Percentiles rank a stretch among this genome's conserved stretches.
These are phyloP conservation scores for Pelobates fuscus DNA, from an alignment of 2,113 vertebrate genomes.

Conservation along the genomic window DNA sequence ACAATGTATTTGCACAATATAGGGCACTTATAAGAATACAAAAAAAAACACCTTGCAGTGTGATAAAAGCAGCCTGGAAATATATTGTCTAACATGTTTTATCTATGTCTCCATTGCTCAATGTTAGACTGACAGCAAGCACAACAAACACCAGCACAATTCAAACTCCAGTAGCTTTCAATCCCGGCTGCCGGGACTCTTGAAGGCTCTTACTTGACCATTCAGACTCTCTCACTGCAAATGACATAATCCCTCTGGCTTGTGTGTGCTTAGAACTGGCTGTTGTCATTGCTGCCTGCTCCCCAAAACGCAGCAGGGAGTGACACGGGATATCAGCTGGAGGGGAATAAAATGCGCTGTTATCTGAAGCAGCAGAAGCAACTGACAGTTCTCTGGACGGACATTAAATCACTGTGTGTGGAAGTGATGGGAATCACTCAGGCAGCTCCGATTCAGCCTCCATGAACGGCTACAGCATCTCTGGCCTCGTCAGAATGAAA, in stretches of 20 bases:
- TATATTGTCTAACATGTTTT: not conserved
- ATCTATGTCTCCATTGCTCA: not conserved
- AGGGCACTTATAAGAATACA: not conserved
- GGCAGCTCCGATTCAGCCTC: conserved; percentile 42
- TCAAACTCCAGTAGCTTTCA: not conserved
- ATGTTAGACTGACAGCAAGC: not conserved
- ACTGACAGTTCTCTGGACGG: conserved; percentile 31
- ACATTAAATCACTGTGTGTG: conserved; percentile 44
- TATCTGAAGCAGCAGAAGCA: conserved; percentile 38
- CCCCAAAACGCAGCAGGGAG: conserved; percentile 13
- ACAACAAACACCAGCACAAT: not conserved
- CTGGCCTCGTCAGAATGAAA: conserved; percentile 47
- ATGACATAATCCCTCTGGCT: conserved; percentile 3
- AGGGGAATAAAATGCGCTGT: conserved; percentile 25
- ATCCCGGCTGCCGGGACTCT: not conserved
- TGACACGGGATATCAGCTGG: not conserved
- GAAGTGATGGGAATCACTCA: conserved; percentile 48
- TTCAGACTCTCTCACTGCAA: not conserved
- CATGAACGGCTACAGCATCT: conserved; percentile 39
- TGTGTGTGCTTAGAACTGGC: not conserved
- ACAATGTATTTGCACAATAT: not conserved
- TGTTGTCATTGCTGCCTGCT: not conserved
- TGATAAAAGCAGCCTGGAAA: not conserved
- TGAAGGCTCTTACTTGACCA: not conserved
- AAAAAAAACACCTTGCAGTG: not conserved